Percentiles rank a stretch among this genome's conserved stretches.
Conservation (phyloP, 2,797 vertebrate species). For the Malacoraja senta region DNA sequence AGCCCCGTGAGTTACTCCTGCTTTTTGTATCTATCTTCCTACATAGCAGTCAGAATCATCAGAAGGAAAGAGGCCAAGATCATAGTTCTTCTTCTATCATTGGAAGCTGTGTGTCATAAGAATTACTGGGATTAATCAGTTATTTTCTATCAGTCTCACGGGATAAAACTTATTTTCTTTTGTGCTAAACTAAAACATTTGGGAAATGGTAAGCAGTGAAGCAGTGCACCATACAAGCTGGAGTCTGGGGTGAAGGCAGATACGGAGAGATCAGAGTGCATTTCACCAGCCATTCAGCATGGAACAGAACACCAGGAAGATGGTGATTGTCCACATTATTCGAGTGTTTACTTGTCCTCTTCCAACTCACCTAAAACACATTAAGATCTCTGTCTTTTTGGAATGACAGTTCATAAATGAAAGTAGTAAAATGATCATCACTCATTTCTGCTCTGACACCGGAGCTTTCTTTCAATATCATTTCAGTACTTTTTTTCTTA, state of each 20-base stretch:
- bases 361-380: background rate
- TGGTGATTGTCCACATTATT: background rate
- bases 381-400: background rate
- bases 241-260: background rate
- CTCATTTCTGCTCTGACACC: background rate
- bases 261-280: background rate
- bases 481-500: too few species aligned
- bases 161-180: too few species aligned
- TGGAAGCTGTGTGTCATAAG: background rate
- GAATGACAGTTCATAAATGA: background rate
- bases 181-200: background rate
- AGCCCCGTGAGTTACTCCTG: too few species aligned
- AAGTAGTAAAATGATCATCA: background rate
- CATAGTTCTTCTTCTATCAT: background rate
- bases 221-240: background rate
- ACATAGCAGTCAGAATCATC: background rate
- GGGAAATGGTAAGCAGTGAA: background rate
- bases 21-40: too few species aligned
- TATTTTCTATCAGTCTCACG: too few species aligned
- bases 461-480: background rate
- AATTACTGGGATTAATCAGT: too few species aligned
- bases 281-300: too few species aligned
- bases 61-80: background rate
- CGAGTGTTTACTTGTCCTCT: background rate
- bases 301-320: background rate